Percentiles rank a stretch among this genome's conserved stretches.
phyloP scores from a whole-genome alignment of 2,888 invertebrate species.

The Drosophila paucipuncta region DNA sequence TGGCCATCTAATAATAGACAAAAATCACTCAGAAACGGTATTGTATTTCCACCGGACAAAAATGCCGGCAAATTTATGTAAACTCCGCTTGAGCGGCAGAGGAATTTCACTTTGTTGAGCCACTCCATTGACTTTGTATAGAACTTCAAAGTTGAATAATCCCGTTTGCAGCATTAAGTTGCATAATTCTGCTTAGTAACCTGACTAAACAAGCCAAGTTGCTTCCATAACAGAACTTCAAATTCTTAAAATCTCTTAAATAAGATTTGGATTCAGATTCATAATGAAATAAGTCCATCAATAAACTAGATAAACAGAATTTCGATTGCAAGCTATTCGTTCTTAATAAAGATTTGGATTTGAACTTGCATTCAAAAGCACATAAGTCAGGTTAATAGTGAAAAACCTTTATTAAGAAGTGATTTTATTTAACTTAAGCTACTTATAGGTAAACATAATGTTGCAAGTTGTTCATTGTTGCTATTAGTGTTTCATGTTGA shows the following conservation, averaged over 20 bases:
- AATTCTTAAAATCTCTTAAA: not conserved
- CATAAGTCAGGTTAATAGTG: not conserved
- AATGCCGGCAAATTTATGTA: constrained; percentile 33
- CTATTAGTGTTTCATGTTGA: not conserved
- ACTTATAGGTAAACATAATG: not conserved
- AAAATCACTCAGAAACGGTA: constrained; percentile 14
- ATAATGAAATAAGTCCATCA: not conserved
- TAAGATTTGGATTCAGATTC: not conserved
- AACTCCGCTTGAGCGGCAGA: constrained; percentile 1
- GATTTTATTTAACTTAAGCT: not conserved
- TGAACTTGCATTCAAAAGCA: not conserved
- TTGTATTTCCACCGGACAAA: constrained; percentile 37
- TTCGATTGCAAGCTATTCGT: not conserved
- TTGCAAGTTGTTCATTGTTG: not conserved
- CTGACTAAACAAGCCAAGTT: not conserved
- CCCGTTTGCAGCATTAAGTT: not conserved
- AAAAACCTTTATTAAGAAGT: not conserved
- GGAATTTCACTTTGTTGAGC: constrained; percentile 10
- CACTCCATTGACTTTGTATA: constrained; percentile 1
- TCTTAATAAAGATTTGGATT: not conserved
- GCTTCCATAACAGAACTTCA: not conserved
- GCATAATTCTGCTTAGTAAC: not conserved
- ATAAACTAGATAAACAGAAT: not conserved
- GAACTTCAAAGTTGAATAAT: constrained; percentile 3
- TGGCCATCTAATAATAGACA: constrained; percentile 24